Evolutionary conservation across 2,797 vertebrate genomes (phyloP).

Genomic region (Phylloscopus collybita): DNA sequence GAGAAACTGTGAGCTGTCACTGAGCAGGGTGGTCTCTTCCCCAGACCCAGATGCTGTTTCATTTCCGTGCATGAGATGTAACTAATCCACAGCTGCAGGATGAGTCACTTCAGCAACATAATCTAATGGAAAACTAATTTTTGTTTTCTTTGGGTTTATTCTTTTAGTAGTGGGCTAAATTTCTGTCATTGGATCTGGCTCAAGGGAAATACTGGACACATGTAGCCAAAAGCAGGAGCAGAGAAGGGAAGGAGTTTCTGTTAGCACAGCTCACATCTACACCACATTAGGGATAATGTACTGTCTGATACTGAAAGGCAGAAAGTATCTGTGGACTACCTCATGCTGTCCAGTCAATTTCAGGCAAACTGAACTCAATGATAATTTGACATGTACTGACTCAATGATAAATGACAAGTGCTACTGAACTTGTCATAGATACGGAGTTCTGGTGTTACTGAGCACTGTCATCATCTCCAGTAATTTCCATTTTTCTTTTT

Average conservation of each 20-base stretch:
- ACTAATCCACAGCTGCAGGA: constrained; percentile 52
- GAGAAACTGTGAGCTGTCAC: not conserved
- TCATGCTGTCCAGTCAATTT: not conserved
- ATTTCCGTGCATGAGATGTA: constrained; percentile 14
- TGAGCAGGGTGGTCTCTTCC: constrained; percentile 13
- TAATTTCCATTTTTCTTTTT: not conserved
- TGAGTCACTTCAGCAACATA: constrained; percentile 48
- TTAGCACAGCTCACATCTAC: not conserved
- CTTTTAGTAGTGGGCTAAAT: not conserved
- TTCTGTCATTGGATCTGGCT: constrained; percentile 25
- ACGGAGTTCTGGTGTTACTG: not conserved
- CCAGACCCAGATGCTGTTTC: constrained; percentile 6
- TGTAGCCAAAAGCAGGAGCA: not conserved
- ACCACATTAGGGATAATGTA: not conserved
- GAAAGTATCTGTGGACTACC: not conserved
- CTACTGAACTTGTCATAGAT: not conserved
- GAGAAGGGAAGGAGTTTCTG: not conserved
- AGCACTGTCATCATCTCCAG: not conserved
- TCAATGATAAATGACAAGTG: not conserved
- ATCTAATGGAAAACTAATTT: constrained; percentile 25
- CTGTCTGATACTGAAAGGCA: not conserved
- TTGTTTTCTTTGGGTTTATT: constrained; percentile 39
- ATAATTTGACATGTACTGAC: not conserved
- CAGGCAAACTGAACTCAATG: not conserved
- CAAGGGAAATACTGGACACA: constrained; percentile 21